Percentiles rank a stretch among this genome's conserved stretches.
Conservation (phyloP, 2,888 invertebrate species). For the Tetranychus piercei region DNA sequence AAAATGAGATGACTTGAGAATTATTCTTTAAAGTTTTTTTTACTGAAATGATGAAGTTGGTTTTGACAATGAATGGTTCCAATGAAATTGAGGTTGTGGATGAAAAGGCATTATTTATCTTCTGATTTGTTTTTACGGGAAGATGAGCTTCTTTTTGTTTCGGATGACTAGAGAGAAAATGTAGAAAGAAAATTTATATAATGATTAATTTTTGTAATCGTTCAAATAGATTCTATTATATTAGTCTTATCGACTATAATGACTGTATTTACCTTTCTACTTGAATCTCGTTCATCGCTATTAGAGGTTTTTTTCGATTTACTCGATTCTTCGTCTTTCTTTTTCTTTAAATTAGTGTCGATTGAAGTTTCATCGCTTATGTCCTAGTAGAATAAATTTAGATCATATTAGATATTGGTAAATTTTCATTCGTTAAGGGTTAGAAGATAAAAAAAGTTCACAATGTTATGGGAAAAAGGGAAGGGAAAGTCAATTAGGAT, state of each 20-base stretch:
- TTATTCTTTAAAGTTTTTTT: not conserved
- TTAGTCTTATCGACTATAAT: not conserved
- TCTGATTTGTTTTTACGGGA: constrained; percentile 8
- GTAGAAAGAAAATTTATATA: not conserved
- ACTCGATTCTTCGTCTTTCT: constrained; percentile 17
- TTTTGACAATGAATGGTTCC: not conserved
- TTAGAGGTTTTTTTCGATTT: constrained; percentile 11
- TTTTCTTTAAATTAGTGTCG: constrained; percentile 10
- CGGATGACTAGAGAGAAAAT: not conserved
- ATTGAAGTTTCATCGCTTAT: constrained; percentile 5
- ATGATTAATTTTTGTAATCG: not conserved
- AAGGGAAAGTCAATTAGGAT: not conserved
- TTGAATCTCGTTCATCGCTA: constrained; percentile 18
- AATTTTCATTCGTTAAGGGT: not conserved
- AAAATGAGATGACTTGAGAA: not conserved
- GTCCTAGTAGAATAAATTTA: constrained; percentile 7
- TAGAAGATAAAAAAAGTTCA: not conserved
- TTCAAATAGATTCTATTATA: not conserved
- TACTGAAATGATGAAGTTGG: not conserved
- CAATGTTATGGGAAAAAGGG: not conserved
- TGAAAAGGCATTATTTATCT: constrained; percentile 8
- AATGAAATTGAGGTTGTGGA: not conserved
- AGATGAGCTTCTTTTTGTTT: constrained; percentile 7
- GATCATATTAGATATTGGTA: not conserved
- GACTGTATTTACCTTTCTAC: constrained; percentile 14